Percentiles rank a stretch among this genome's conserved stretches.
phyloP scores from a whole-genome alignment of 2,888 invertebrate genomes.

The Chrysomela aeneicollis region DNA sequence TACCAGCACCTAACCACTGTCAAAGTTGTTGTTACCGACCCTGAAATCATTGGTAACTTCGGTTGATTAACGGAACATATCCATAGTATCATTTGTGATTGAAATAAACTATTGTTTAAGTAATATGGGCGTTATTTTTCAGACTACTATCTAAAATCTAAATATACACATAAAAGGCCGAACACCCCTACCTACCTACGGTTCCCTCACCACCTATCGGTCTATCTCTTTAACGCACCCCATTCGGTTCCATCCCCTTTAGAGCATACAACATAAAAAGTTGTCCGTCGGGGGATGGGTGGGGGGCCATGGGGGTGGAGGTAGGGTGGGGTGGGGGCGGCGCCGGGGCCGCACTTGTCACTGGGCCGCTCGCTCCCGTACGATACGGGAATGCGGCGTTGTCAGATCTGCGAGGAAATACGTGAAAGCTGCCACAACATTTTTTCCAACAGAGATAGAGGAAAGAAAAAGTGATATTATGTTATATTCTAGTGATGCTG shows the following conservation, averaged over 20 bases:
- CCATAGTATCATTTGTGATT: too few species aligned
- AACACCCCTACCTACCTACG: not conserved
- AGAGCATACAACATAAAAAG: slow-evolving; percentile 61
- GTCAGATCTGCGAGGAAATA: not conserved
- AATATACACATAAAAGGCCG: not conserved
- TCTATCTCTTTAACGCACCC: slow-evolving; percentile 45
- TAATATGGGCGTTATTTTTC: too few species aligned
- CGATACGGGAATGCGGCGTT: not conserved
- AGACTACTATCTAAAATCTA: too few species aligned
- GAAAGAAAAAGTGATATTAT: too few species aligned
- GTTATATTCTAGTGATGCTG: too few species aligned
- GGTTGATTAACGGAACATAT: too few species aligned
- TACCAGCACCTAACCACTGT: too few species aligned
- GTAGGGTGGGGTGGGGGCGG: slow-evolving; percentile 41
- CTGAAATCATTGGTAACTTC: too few species aligned
- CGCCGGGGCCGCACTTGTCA: slow-evolving; percentile 56
- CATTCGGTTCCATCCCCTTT: slow-evolving; percentile 54
- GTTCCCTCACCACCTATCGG: not conserved
- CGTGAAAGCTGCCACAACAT: too few species aligned
- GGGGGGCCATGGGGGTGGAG: slow-evolving; percentile 49
- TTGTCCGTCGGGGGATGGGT: slow-evolving; percentile 57
- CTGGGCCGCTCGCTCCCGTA: slow-evolving; percentile 47
- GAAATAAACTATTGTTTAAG: too few species aligned
- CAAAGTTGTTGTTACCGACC: too few species aligned
- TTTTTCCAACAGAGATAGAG: too few species aligned